These are phyloP conservation scores for Isurus oxyrinchus DNA, from an alignment of 2,113 vertebrate genomes.

Conservation along the genomic window DNA sequence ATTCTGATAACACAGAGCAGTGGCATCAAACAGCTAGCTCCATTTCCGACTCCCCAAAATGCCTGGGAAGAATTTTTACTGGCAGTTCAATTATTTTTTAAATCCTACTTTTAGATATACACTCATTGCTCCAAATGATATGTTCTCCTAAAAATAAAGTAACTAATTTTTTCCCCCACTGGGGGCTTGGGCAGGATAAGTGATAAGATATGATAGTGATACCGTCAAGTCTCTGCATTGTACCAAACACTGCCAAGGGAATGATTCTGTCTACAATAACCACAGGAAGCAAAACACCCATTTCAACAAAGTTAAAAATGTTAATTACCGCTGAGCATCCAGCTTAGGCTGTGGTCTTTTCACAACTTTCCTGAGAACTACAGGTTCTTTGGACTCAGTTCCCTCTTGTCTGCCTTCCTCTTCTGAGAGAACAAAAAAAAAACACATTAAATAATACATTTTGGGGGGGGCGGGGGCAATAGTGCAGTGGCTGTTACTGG, in stretches of 20 bases:
- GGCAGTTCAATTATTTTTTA: neutral
- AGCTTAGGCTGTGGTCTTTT: constrained; percentile 78
- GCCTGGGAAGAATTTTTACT: neutral
- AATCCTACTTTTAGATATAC: neutral
- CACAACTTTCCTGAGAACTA: constrained; percentile 57
- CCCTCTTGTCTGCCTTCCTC: constrained; percentile 52
- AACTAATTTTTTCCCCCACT: neutral
- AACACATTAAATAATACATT: neutral
- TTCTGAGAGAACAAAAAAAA: constrained; percentile 39
- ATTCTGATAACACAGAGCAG: neutral
- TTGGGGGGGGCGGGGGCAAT: no score
- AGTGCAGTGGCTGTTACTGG: no score
- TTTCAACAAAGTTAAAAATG: neutral
- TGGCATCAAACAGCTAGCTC: neutral
- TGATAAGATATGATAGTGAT: neutral
- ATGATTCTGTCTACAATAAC: neutral
- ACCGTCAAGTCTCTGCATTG: neutral
- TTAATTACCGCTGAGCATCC: constrained; percentile 73
- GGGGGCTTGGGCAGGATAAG: neutral
- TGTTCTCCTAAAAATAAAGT: neutral
- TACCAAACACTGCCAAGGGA: neutral
- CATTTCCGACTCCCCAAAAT: neutral
- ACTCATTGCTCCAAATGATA: neutral
- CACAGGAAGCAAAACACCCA: neutral
- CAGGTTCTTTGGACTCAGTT: constrained; percentile 58